These are phyloP conservation scores for Vipera ursinii DNA, from an alignment of 2,797 vertebrate species.

Conservation along the genomic window DNA sequence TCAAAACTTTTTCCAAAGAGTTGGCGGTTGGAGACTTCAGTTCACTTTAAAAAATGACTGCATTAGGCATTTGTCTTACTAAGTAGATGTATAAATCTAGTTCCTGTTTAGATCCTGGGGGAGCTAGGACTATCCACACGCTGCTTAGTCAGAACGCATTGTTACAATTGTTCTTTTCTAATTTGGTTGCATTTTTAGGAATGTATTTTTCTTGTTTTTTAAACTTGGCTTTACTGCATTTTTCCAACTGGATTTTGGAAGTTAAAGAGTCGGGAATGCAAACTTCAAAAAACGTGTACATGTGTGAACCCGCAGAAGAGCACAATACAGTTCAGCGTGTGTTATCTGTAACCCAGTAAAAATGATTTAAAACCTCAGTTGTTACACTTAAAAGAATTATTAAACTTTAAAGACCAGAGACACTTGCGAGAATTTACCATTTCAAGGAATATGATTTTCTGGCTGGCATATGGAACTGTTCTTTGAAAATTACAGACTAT, in stretches of 20 bases:
- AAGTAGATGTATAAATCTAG: constrained; percentile 6
- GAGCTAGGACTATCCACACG: background rate
- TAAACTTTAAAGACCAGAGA: constrained; percentile 1
- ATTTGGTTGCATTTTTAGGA: background rate
- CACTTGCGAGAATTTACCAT: background rate
- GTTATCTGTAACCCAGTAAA: background rate
- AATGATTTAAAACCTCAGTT: constrained; percentile 13
- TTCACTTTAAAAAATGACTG: background rate
- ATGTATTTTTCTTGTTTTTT: constrained; percentile 12
- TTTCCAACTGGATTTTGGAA: constrained; percentile 10
- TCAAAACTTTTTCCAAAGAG: constrained; percentile 39
- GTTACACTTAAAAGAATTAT: background rate
- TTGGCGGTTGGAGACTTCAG: background rate
- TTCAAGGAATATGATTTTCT: constrained; percentile 7
- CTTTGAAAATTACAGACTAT: constrained; percentile 5
- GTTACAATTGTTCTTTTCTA: background rate
- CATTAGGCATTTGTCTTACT: background rate
- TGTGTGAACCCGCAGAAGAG: background rate
- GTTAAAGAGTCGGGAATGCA: background rate
- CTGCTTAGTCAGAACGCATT: constrained; percentile 12
- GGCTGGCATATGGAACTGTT: constrained; percentile 8
- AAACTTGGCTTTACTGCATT: constrained; percentile 26
- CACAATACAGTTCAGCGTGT: background rate
- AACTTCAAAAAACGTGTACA: background rate
- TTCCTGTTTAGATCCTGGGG: constrained; percentile 7